Conservation (phyloP, 2,888 invertebrate genomes). For the Drosophila atripex region DNA sequence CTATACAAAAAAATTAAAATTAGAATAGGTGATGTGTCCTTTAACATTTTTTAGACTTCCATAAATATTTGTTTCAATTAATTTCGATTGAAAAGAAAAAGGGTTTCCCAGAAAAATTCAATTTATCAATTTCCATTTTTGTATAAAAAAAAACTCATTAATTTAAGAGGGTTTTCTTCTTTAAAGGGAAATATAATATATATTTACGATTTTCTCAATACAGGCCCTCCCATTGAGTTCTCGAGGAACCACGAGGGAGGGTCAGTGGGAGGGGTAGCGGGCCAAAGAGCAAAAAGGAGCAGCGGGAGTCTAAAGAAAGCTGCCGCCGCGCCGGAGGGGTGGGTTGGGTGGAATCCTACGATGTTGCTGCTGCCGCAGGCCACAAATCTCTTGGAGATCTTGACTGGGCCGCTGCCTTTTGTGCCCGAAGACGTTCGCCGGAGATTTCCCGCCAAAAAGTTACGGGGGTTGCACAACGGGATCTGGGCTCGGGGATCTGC, state of each 20-base stretch:
- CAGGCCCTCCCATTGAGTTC: conserved; percentile 57
- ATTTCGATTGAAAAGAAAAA: not conserved
- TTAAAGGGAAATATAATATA: not conserved
- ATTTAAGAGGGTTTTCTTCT: not conserved
- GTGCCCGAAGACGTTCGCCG: conserved; percentile 62
- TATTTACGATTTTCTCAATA: not conserved
- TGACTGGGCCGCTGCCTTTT: conserved; percentile 43
- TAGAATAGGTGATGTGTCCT: too few relatives aligned
- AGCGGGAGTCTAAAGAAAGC: conserved; percentile 63
- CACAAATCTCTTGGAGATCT: conserved; percentile 39
- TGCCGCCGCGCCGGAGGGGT: conserved; percentile 54
- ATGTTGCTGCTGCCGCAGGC: conserved; percentile 47
- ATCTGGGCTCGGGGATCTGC: conserved; percentile 18
- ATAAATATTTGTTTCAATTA: not conserved
- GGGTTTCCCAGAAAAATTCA: not conserved
- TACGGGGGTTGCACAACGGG: conserved; percentile 69
- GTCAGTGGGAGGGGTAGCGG: conserved; percentile 2
- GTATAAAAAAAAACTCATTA: not conserved
- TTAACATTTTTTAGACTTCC: too few relatives aligned
- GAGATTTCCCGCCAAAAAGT: conserved; percentile 73
- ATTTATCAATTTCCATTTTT: not conserved
- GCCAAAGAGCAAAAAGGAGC: conserved; percentile 62
- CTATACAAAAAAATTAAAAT: too few relatives aligned
- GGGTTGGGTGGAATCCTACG: conserved; percentile 36
- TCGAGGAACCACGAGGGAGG: conserved; percentile 13